A percentile compares a stretch with the other conserved stretches of the same genome.
Conservation (phyloP, 2,888 invertebrate genomes). For the Uropetala carovei region DNA sequence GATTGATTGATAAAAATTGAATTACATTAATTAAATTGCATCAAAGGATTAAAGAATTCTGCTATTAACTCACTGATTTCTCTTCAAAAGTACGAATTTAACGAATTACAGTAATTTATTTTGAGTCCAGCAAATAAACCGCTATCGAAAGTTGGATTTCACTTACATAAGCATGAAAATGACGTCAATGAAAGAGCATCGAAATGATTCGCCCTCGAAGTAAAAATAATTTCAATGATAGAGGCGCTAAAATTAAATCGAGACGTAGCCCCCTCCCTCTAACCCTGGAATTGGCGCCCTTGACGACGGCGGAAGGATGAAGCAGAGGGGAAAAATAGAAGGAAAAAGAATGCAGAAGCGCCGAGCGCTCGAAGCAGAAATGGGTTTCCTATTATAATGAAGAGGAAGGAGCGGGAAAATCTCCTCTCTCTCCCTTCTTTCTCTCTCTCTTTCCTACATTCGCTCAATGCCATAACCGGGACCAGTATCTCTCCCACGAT, state of each 20-base stretch:
- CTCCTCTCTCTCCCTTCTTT: background rate
- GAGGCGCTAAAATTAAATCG: background rate
- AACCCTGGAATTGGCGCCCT: background rate
- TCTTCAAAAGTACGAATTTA: too few relatives aligned
- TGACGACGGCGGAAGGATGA: background rate
- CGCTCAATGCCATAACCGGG: background rate
- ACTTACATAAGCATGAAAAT: too few relatives aligned
- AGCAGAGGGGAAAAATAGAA: constrained; percentile 8
- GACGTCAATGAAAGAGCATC: too few relatives aligned
- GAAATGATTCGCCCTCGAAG: background rate
- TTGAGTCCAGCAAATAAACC: too few relatives aligned
- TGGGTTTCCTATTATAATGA: constrained; percentile 46
- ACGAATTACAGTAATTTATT: too few relatives aligned
- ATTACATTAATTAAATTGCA: too few relatives aligned
- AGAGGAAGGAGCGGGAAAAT: constrained; percentile 6
- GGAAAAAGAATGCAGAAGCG: background rate
- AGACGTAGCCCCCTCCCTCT: background rate
- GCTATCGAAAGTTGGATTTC: too few relatives aligned
- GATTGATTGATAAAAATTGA: too few relatives aligned
- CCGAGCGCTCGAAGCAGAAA: background rate
- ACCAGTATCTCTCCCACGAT: background rate
- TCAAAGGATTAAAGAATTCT: too few relatives aligned
- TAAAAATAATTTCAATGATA: background rate
- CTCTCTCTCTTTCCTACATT: background rate
- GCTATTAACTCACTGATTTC: too few relatives aligned